Evolutionary conservation across 2,888 invertebrate species (phyloP), one percentile per base, ranked within the genome.

Genomic region (Pterostichus niger): DNA sequence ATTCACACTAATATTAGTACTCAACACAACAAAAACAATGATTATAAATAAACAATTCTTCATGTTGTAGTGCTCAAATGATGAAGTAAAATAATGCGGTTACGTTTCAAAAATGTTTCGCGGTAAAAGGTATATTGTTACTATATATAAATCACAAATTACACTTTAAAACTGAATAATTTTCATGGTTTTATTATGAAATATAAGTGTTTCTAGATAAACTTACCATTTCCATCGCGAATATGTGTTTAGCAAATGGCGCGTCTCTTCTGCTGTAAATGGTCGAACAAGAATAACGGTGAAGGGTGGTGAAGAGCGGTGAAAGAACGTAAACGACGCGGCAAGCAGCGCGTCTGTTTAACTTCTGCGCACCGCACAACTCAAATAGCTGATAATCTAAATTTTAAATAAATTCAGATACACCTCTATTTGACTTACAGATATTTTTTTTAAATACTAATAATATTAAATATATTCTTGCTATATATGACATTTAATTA

Each of bases 201-300:
- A 68, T 46, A 46, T 24, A 64, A 31, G 49, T 71, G 33, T 77
- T 77, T 75, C 11, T 61, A 82, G 54, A 84, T 86, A 87, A 87
- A 89, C 90, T 90, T 88, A 90, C 90, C 90, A 89, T 88, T 88
- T 90, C 89, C 89, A 90, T 90, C 87, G 88, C 89, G 88, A 89
- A 88, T 86, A 85, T 88, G 87, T 88, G 87, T 88, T 89, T 90
- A 89, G 90, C 90, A 90, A 90, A 91, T 91, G 91, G 91, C 91
- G 90, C 90, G 89, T 85, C 88, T 86, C 87, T 88, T 88, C 88
- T 88, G 88, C 88, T 88, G 85, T 86, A 88, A 88, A 88, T 88
- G 84, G 84, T 59, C 76, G 82, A 81, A 49, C 24, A 33, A 85
- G 83, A 80, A n/a, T 71, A 9, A 17, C 0, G 68, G 17, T 17